Evolutionary conservation across 1,140 invertebrate genomes (phyloP), one percentile per base, ranked within the genome.

Genomic region (Drosophila punjabiensis): DNA sequence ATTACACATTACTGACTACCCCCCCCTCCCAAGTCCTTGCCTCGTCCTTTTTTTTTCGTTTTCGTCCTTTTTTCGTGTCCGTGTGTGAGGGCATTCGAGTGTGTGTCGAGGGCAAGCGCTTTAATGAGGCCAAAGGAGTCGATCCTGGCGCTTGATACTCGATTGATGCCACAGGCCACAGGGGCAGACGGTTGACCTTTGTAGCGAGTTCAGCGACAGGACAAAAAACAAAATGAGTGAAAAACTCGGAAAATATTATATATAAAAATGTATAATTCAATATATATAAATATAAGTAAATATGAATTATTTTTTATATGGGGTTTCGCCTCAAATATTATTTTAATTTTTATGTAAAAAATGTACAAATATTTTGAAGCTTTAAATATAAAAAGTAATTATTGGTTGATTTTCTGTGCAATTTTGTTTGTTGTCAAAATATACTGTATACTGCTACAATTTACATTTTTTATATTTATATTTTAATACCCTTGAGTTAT

Each of bases 1-100:
- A 88, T 88, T 89, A 85, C 81, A 71, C 85, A 85, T 89, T 89
- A 88, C 85, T 69, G 78, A 82, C 69, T 71, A 62, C 53, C 41
- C 52, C 14, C 35, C 30, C 24, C 24, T 3, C 24, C 24, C 24
- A 43, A 35, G 58, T 48, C 61, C 66, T 64, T 64, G 60, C 20
- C 53, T 41, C 45, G 48, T 70, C 53, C 69, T 33, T 77, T 70
- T 30, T 43, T 24, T 41, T 7, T n/a, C 4, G 28, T 6, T n/a
- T 33, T 53, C n/a, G 50, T 53, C 50, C 50, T 24, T 30, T 48
- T 8, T 24, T 9, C 39, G 47, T 35, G 5, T 58, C 16, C 10
- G 10, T 18, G 14, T 62, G 14, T 56, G 30, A 20, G 48, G 10
- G 10, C 13, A 9, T 33, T 4, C 33, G 28, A 24, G 58, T 30